Evolutionary conservation across 2,888 invertebrate genomes (phyloP), one percentile per base, ranked within the genome.

Genomic region (Aricia artaxerxes): DNA sequence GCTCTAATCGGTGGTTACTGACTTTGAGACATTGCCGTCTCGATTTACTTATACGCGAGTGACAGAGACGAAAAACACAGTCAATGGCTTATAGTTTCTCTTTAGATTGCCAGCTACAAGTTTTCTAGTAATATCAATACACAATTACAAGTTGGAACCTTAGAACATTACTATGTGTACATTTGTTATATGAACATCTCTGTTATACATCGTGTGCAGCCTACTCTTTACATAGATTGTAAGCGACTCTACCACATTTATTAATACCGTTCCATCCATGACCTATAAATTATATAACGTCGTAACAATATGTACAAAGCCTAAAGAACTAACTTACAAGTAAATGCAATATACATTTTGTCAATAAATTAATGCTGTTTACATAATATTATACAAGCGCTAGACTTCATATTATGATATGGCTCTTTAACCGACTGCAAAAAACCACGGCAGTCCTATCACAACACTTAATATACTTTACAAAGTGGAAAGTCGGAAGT

Each of bases 221-320:
- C 92, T 93, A 94, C 90, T 88, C 87, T 86, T 88, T 90, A 84
- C 87, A 87, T 88, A 88, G 85, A 85, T 87, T 85, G 83, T 85
- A 92, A 92, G 92, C 92, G 84, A 86, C 83, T 88, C 92, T 94
- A 93, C 91, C 87, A 92, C 92, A 92, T 90, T 88, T 86, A 87
- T 90, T 90, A 91, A 83, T 83, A 87, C 90, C 87, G 87, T 89
- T 88, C 86, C 89, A 85, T 88, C 88, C 88, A 89, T 92, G 91
- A 90, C 92, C 94, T 94, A 94, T 94, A 94, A 94, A 94, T 94
- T 94, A 94, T 94, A 92, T 94, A 94, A 94, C 94, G 90, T 93
- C 92, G 88, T 94, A 94, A 94, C 94, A 94, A 94, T 94, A 94
- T 94, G 92, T 94, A 94, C 94, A 94, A 94, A 94, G 94, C 94